Evolutionary conservation across 2,888 invertebrate species (phyloP).

Genomic region (Lepidochitona cinerea): DNA sequence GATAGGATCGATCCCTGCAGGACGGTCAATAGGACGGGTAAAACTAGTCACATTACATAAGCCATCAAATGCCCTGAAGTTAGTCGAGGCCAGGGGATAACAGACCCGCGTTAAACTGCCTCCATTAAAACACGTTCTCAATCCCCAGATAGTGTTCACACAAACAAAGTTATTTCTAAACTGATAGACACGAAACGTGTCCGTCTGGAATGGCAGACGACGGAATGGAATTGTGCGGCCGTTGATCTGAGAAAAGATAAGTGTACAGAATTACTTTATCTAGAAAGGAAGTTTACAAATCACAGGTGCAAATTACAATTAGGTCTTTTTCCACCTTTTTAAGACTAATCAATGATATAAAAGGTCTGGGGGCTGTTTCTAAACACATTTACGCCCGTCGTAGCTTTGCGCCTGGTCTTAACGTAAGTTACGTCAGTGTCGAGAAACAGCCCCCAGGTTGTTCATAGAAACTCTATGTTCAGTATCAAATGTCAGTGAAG

Average conservation of each 20-base stretch:
- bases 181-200: not conserved
- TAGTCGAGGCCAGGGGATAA: not conserved
- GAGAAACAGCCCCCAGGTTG: too few species aligned
- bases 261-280: not conserved
- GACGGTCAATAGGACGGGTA: not conserved
- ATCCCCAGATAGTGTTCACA: not conserved
- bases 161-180: not conserved
- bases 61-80: slow-evolving; percentile 1
- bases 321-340: too few species aligned
- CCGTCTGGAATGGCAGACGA: not conserved
- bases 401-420: too few species aligned
- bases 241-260: not conserved
- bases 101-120: not conserved
- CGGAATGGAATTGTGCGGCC: not conserved
- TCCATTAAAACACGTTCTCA: not conserved
- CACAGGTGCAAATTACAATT: too few species aligned
- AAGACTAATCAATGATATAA: too few species aligned
- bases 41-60: not conserved
- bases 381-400: too few species aligned
- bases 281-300: too few species aligned
- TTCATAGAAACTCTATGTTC: too few species aligned
- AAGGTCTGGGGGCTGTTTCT: too few species aligned
- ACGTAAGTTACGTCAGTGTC: too few species aligned
- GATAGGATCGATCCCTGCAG: not conserved
- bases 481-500: too few species aligned